phyloP scores from a whole-genome alignment of 1,140 invertebrate genomes.

The Frieseomelitta varia region DNA sequence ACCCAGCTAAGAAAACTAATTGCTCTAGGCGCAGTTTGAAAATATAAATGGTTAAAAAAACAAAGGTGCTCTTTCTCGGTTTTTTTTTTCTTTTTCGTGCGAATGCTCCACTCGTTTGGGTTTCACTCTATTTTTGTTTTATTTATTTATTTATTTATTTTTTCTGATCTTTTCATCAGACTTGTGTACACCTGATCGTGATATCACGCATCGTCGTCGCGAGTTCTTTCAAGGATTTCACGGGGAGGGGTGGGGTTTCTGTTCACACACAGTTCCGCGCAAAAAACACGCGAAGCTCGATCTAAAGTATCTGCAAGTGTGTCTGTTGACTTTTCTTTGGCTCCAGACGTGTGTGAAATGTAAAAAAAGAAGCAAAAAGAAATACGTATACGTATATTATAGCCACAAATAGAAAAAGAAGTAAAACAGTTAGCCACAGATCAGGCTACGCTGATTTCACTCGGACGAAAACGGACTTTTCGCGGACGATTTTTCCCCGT shows the following conservation, averaged over 20 bases:
- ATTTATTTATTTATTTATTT: neutral
- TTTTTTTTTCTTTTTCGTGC: slow-evolving; percentile 54
- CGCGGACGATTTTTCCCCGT: no score
- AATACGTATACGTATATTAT: slow-evolving; percentile 2
- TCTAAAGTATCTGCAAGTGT: slow-evolving; percentile 50
- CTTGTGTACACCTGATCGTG: neutral
- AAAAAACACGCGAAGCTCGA: slow-evolving; percentile 9
- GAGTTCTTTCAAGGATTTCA: neutral
- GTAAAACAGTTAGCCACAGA: neutral
- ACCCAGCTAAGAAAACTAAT: slow-evolving; percentile 39
- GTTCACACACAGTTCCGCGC: neutral
- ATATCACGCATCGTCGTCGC: slow-evolving; percentile 3
- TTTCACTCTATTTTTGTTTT: neutral
- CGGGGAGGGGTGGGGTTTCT: neutral
- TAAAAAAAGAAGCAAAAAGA: slow-evolving; percentile 10
- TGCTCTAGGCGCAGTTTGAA: slow-evolving; percentile 30
- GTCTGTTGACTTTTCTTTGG: slow-evolving; percentile 60
- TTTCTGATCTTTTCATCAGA: neutral
- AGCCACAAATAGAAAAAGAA: slow-evolving; percentile 1
- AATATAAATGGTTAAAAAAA: slow-evolving; percentile 26
- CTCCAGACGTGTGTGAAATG: slow-evolving; percentile 27
- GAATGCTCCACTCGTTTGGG: slow-evolving; percentile 16
- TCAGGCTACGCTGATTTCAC: neutral
- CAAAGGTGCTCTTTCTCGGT: slow-evolving; percentile 25
- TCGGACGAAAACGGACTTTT: slow-evolving; percentile 65